Percentiles rank a stretch among this genome's conserved stretches.
Evolutionary conservation across 2,888 invertebrate genomes (phyloP).

Genomic region (Oscheius sp.): DNA sequence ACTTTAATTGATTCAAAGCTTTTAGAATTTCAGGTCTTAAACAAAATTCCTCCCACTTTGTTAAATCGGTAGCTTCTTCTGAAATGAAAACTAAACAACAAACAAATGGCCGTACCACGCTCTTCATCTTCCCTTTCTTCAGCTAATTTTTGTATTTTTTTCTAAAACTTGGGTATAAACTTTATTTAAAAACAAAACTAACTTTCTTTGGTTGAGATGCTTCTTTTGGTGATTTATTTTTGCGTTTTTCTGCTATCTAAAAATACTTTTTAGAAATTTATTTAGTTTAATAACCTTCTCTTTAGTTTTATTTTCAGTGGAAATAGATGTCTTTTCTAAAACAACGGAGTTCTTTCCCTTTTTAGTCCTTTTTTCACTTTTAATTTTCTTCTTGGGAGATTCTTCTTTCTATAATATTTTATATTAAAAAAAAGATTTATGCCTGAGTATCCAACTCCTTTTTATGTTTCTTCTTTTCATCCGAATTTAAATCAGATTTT

Average conservation of each 20-base stretch:
- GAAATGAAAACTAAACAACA: background rate
- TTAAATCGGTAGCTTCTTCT: too few species aligned
- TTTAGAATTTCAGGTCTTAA: slow-evolving; percentile 41
- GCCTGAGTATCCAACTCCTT: background rate
- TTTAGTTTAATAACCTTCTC: background rate
- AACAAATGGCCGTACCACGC: background rate
- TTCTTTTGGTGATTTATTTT: too few species aligned
- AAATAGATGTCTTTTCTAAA: background rate
- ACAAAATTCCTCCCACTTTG: too few species aligned
- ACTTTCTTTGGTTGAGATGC: too few species aligned
- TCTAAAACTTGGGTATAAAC: too few species aligned
- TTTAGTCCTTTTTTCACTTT: too few species aligned
- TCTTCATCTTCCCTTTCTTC: background rate
- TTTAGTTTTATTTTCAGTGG: background rate
- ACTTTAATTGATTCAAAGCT: slow-evolving; percentile 48
- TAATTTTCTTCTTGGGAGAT: background rate
- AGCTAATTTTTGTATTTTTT: background rate
- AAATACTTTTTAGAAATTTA: too few species aligned
- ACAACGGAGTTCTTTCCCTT: background rate
- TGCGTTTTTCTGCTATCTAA: too few species aligned
- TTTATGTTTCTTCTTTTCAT: slow-evolving; percentile 14
- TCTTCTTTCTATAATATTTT: too few species aligned
- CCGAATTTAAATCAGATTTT: background rate
- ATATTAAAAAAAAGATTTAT: too few species aligned
- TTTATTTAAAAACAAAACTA: too few species aligned